A percentile compares a stretch with the other conserved stretches of the same genome.
Conservation (phyloP, 2,797 vertebrate species). For the Acipenser transmontanus region DNA sequence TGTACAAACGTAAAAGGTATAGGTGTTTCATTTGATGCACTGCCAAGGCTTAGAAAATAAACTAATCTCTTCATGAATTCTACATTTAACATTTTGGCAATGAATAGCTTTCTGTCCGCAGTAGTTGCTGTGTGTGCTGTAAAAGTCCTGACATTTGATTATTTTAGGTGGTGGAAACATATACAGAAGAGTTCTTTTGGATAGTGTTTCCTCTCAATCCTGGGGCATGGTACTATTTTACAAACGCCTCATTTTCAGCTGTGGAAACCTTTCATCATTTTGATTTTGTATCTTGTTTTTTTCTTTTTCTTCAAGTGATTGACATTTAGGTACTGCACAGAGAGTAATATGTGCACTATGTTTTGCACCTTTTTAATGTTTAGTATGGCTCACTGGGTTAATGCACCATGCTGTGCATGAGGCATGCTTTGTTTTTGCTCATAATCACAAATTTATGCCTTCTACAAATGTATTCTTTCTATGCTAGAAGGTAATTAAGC, state of each 20-base stretch:
- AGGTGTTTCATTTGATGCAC: background rate
- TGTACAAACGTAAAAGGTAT: background rate
- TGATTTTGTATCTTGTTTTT: too few species aligned
- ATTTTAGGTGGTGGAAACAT: slow-evolving; percentile 2
- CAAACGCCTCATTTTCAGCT: slow-evolving; percentile 3
- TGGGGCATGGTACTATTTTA: background rate
- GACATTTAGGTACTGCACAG: too few species aligned
- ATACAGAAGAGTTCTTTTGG: background rate
- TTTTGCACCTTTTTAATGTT: too few species aligned
- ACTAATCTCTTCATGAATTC: slow-evolving; percentile 4
- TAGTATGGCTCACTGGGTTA: too few species aligned
- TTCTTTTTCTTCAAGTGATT: too few species aligned
- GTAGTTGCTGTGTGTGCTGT: background rate
- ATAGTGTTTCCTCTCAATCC: slow-evolving; percentile 7
- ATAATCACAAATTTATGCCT: too few species aligned
- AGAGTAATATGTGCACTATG: too few species aligned
- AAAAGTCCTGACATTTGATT: slow-evolving; percentile 23
- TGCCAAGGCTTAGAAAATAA: slow-evolving; percentile 6
- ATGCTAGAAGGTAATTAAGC: too few species aligned
- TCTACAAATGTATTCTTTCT: too few species aligned
- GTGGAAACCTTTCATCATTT: background rate
- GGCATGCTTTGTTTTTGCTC: too few species aligned
- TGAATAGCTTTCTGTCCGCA: background rate
- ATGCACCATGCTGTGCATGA: too few species aligned
- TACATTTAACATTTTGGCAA: background rate